Evolutionary conservation across 1,140 invertebrate genomes (phyloP).

Genomic region (Whitmania pigra): DNA sequence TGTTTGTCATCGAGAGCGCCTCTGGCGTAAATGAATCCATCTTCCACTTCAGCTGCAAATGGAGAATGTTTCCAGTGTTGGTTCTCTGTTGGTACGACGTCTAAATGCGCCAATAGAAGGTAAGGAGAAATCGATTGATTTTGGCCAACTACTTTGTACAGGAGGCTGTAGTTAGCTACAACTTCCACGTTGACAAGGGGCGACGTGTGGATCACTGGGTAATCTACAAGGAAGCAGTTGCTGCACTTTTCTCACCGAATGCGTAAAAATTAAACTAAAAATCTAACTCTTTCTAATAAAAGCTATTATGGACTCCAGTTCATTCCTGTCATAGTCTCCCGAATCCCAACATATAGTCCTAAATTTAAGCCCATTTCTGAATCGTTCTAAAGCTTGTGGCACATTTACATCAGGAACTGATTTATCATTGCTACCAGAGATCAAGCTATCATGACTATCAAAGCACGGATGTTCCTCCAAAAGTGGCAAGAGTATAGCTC

Average conservation of each 20-base stretch:
- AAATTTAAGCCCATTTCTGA: neutral
- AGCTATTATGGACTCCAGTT: neutral
- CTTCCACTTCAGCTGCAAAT: slow-evolving; percentile 44
- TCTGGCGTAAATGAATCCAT: slow-evolving; percentile 48
- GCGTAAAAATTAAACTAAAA: neutral
- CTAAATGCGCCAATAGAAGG: slow-evolving; percentile 47
- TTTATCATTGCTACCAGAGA: too few relatives aligned
- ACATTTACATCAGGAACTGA: too few relatives aligned
- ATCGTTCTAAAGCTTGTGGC: neutral
- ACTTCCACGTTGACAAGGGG: slow-evolving; percentile 39
- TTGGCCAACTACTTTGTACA: slow-evolving; percentile 41
- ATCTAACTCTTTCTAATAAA: slow-evolving; percentile 10
- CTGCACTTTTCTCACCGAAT: neutral
- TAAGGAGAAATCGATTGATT: slow-evolving; percentile 44
- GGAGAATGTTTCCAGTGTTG: slow-evolving; percentile 45
- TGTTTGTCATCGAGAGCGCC: slow-evolving; percentile 49
- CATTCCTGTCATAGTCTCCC: slow-evolving; percentile 5
- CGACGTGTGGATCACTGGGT: slow-evolving; percentile 43
- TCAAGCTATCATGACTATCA: too few relatives aligned
- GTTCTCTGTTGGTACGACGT: slow-evolving; percentile 49
- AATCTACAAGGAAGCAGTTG: slow-evolving; percentile 37
- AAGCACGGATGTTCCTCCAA: too few relatives aligned
- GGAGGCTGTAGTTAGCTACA: slow-evolving; percentile 45
- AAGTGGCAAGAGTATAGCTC: too few relatives aligned
- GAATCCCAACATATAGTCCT: neutral